Evolutionary conservation across 2,797 vertebrate genomes (phyloP), one percentile per base, ranked within the genome.

Genomic region (Arctocebus calabarensis): DNA sequence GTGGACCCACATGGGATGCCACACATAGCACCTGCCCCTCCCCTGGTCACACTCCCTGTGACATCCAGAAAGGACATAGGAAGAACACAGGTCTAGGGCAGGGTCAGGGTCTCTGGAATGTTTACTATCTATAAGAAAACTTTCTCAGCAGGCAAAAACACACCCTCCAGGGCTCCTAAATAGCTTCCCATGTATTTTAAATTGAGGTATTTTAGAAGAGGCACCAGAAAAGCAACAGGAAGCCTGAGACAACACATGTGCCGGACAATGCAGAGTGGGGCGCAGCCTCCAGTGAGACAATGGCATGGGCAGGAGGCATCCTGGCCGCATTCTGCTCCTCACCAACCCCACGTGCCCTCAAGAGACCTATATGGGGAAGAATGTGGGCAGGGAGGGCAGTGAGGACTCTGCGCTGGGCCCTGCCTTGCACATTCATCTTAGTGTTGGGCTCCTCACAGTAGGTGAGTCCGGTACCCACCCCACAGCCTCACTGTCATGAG

Each of bases 211-310:
- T 61, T 23, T 4, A 70, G 52, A 43, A 61, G 45, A 22, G 25
- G 37, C 2, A 82, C 61, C 20, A 29, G 34, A 22, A 45, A 40
- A 7, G 19, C n/a, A 7, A 52, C 45, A 48, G n/a, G 52, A 75
- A 61, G 59, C 37, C 57, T 0, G n/a, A 14, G 16, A 13, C 9
- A 29, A 29, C 75, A 32, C 57, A 59, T 5, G 6, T 20, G 25
- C 7, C 10, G 13, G 27, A 29, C 2, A 40, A 5, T 19, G 6
- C 2, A 8, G 3, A 22, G 16, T 3, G 20, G 48, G 70, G 75
- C 27, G 20, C 62, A 62, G 40, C 5, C 0, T 16, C 22, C 4
- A 3, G 11, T 0, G 6, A 0, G 3, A 34, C 0, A 14, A 22
- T 13, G 23, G 45, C 22, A 0, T 0, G 57, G 22, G 23, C 14